Conservation (phyloP, 2,113 vertebrate species). For the Coptodon bakossiorum region DNA sequence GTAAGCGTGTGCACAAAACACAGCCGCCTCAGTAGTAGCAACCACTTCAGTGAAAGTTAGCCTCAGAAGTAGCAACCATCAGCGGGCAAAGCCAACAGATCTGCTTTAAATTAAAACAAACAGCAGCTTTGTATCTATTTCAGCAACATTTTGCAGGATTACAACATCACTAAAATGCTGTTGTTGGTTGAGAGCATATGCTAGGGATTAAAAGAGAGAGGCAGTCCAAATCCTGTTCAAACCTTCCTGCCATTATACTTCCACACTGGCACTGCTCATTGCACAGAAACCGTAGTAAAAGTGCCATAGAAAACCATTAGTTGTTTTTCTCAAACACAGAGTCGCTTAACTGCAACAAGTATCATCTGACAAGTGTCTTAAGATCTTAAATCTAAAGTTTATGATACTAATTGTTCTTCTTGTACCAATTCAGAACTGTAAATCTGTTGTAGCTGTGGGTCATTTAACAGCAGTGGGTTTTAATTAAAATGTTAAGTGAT, state of each 20-base stretch:
- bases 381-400: background rate
- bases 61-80: background rate
- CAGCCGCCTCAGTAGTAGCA: background rate
- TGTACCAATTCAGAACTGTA: background rate
- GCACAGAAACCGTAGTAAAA: background rate
- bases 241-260: background rate
- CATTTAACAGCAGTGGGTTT: background rate
- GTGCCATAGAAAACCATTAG: background rate
- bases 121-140: slow-evolving; percentile 8
- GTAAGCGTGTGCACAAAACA: background rate
- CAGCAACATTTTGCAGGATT: slow-evolving; percentile 19
- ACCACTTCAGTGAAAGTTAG: background rate
- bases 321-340: background rate
- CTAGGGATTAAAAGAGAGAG: slow-evolving; percentile 4
- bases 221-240: slow-evolving; percentile 1
- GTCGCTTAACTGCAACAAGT: background rate
- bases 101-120: background rate
- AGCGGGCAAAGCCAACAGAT: background rate
- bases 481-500: background rate
- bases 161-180: background rate
- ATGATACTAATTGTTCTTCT: background rate
- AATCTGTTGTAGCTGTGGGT: background rate
- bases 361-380: background rate
- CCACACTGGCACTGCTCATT: background rate
- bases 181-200: background rate